Base-by-base conservation (phyloP, 2,888 invertebrate genomes). In the Conchocele bisecta region DNA sequence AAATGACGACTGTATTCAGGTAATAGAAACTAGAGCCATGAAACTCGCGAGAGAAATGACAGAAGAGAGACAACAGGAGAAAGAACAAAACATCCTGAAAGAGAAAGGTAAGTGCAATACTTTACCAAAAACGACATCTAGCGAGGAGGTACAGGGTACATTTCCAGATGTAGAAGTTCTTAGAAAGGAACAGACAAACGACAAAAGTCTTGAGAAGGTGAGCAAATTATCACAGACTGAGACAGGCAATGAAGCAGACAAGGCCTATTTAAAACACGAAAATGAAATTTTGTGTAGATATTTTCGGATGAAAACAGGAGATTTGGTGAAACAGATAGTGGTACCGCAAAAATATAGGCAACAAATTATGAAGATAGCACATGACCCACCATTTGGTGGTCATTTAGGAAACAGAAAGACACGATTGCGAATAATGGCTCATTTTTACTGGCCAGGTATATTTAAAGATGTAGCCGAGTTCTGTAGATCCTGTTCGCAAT, bases 371-470 rank as follows among this genome's bases (percentile, higher is more conserved):
- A 15, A 50, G n/a, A n/a, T n/a, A 13, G 50, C 50, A 5, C 50
- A 50, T 28, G 50, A 50, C 31, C 28, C 11, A n/a, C 50, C 28
- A 28, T 28, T 50, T n/a, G 50, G 50, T 4, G 50, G 50, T 29
- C 50, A 50, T 50, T 20, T 50, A 2, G 29, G 29, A 13, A 50
- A 50, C 29, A 50, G 17, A 31, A 50, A 50, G 31, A 50, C 50
- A n/a, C 7, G 50, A n/a, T 28, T 20, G 31, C 4, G 20, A 28
- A 50, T 50, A n/a, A 13, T 50, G n/a, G 31, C 28, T 50, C 50
- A 50, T n/a, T 50, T 50, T 50, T 50, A 50, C 15, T 50, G 50
- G 50, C 50, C 50, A 31, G 50, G 50, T n/a, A 50, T 50, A 13
- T 50, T 50, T 28, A n/a, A n/a, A 28, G 50, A 50, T 50, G 50